Evolutionary conservation across 2,797 vertebrate genomes (phyloP).

Genomic region (Catostomus latipinnis): DNA sequence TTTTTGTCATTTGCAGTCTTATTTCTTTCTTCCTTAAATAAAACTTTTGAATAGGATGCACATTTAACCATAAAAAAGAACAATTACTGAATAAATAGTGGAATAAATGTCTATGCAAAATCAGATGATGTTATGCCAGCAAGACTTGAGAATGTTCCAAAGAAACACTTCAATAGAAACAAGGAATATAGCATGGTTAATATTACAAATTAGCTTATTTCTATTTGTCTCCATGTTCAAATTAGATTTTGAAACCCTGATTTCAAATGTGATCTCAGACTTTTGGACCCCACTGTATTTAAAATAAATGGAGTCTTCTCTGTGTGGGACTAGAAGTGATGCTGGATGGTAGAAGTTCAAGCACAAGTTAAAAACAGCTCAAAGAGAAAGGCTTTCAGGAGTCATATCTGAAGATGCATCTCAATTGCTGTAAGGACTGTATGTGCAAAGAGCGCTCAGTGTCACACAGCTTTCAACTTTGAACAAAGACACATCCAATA

Average conservation of each 20-base stretch:
- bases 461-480: conserved; percentile 25
- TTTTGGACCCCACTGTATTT: neutral
- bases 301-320: conserved; percentile 37
- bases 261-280: no score
- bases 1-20: conserved; percentile 21
- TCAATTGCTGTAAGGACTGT: conserved; percentile 28
- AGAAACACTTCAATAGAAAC: no score
- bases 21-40: conserved; percentile 10
- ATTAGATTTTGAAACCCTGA: no score
- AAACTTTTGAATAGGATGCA: conserved; percentile 1
- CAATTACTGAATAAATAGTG: conserved; percentile 9
- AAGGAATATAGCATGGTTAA: no score
- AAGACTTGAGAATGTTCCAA: no score
- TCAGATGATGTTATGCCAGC: no score
- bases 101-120: neutral
- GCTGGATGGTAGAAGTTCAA: conserved; percentile 38
- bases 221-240: no score
- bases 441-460: neutral
- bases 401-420: conserved; percentile 29
- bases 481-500: conserved; percentile 10
- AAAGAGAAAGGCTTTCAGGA: conserved; percentile 44
- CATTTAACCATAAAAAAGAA: conserved; percentile 16
- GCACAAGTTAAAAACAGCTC: conserved; percentile 27
- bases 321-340: conserved; percentile 45
- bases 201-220: no score